Conservation (phyloP, 2,797 vertebrate genomes). For the Dallia pectoralis region DNA sequence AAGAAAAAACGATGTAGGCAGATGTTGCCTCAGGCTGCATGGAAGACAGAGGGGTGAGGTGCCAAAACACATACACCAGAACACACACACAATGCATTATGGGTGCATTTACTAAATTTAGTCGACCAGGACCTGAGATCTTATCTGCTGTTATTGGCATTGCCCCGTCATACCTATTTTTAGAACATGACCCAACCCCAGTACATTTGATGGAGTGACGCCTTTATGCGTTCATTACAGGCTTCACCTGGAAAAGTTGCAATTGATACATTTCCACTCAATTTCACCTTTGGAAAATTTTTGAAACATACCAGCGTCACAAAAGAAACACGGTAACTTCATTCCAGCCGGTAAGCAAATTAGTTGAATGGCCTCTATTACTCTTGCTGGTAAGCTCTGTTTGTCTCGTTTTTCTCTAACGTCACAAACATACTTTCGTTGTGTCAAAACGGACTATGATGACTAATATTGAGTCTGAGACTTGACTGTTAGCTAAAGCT, state of each 20-base stretch:
- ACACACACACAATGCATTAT: neutral
- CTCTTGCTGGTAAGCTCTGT: no score
- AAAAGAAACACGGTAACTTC: neutral
- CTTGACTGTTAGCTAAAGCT: no score
- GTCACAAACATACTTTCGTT: no score
- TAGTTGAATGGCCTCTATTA: no score
- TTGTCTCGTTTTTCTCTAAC: no score
- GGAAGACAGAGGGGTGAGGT: no score
- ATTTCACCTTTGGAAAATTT: neutral
- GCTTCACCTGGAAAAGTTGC: neutral
- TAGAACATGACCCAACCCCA: neutral
- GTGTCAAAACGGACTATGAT: no score
- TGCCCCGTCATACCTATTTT: neutral
- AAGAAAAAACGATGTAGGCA: no score
- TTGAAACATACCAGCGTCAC: neutral
- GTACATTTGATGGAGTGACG: neutral
- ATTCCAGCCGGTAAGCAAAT: no score
- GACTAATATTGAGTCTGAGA: no score
- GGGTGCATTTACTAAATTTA: neutral
- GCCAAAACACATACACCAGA: no score
- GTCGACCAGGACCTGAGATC: neutral
- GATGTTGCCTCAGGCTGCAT: no score
- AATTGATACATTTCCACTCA: neutral
- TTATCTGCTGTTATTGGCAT: neutral
- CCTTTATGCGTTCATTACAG: neutral